Conservation (phyloP, 2,888 invertebrate species). For the Drosophila robusta region DNA sequence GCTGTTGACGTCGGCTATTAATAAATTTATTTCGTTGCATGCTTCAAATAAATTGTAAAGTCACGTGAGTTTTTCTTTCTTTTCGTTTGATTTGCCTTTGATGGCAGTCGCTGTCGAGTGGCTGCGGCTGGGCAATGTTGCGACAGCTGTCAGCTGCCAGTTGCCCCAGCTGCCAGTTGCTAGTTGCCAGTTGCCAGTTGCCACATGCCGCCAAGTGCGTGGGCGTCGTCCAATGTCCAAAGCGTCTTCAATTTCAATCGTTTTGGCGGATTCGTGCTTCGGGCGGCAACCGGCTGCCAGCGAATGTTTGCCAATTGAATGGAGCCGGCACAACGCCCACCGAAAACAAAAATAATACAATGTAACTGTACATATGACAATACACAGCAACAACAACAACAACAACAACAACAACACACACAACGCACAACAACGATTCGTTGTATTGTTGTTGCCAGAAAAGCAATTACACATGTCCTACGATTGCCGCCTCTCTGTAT, state of each 20-base stretch:
- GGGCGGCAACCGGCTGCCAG: conserved; percentile 38
- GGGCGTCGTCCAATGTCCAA: conserved; percentile 63
- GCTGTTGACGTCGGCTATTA: conserved; percentile 65
- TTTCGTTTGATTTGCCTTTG: conserved; percentile 69
- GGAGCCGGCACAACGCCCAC: conserved; percentile 55
- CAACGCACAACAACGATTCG: conserved; percentile 34
- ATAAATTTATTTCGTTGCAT: conserved; percentile 75
- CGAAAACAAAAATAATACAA: conserved; percentile 30
- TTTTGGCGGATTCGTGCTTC: conserved; percentile 46
- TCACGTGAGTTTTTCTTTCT: conserved; percentile 62
- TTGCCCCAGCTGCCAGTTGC: conserved; percentile 50
- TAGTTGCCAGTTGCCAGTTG: conserved; percentile 45
- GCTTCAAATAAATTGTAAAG: conserved; percentile 72
- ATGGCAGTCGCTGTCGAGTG: conserved; percentile 42
- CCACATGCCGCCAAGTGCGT: conserved; percentile 49
- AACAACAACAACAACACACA: conserved; percentile 14
- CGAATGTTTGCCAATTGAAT: conserved; percentile 68
- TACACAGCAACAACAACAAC: conserved; percentile 22
- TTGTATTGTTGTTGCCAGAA: conserved; percentile 48
- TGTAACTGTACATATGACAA: conserved; percentile 48
- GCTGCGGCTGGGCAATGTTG: conserved; percentile 52
- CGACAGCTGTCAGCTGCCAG: conserved; percentile 67
- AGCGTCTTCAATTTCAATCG: conserved; percentile 70
- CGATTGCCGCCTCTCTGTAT: conserved; percentile 32
- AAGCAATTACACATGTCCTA: conserved; percentile 75